Evolutionary conservation across 2,888 invertebrate species (phyloP).

Genomic region (Sminthurides aquaticus): DNA sequence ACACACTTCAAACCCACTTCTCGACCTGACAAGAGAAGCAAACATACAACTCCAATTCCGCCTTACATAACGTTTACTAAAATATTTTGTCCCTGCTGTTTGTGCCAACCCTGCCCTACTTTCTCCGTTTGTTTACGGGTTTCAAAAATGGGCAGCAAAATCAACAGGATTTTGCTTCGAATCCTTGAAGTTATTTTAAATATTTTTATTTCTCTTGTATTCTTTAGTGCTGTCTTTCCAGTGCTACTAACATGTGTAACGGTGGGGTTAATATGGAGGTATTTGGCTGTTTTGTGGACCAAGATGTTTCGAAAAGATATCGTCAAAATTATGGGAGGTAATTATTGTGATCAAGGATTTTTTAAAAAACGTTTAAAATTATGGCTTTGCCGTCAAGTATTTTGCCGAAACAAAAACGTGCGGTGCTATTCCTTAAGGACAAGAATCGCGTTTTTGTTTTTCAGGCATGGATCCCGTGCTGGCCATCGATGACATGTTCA

Average conservation of each 20-base stretch:
- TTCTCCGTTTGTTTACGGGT: no score
- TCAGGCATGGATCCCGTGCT: constrained; percentile 34
- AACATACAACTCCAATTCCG: no score
- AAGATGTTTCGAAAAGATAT: background rate
- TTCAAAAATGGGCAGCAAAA: background rate
- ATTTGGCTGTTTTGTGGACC: background rate
- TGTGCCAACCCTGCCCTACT: no score
- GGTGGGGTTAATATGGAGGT: background rate
- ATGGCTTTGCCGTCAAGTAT: no score
- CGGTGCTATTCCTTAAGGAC: no score
- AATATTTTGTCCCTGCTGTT: no score
- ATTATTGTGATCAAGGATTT: background rate
- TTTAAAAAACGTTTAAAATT: no score
- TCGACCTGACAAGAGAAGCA: no score
- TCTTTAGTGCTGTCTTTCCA: background rate
- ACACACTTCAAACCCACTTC: no score
- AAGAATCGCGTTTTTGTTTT: no score
- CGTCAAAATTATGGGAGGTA: constrained; percentile 7
- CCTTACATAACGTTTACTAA: no score
- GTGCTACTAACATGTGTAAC: background rate
- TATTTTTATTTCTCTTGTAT: background rate
- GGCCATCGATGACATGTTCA: constrained; percentile 32
- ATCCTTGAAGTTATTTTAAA: background rate
- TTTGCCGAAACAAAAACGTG: constrained; percentile 30
- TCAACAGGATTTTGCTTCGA: background rate